Evolutionary conservation across 2,797 vertebrate genomes (phyloP).

Genomic region (Sebastes matsubarae): DNA sequence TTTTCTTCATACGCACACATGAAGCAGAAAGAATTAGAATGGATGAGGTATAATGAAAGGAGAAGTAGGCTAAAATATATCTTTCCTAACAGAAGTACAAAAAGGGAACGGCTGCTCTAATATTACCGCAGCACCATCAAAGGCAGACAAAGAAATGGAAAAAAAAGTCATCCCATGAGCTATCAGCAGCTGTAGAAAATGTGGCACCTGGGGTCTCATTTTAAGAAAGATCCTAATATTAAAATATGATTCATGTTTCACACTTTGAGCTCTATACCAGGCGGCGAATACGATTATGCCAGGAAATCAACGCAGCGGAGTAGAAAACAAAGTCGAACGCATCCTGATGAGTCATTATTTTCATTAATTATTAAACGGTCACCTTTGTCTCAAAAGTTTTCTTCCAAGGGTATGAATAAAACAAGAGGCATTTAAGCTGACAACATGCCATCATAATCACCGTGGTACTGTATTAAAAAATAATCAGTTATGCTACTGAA

Average conservation of each 20-base stretch:
- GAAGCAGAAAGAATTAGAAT: constrained; percentile 26
- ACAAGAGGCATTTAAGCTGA: constrained; percentile 21
- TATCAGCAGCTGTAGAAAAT: constrained; percentile 44
- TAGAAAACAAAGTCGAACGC: constrained; percentile 25
- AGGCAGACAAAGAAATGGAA: constrained; percentile 21
- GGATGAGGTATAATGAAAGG: constrained; percentile 29
- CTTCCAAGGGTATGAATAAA: constrained; percentile 52
- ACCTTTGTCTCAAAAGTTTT: constrained; percentile 27
- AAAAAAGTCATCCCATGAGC: constrained; percentile 20
- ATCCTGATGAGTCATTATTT: constrained; percentile 36
- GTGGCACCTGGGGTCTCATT: constrained; percentile 48
- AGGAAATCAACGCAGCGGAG: not conserved
- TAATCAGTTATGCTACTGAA: constrained; percentile 53
- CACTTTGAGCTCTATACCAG: constrained; percentile 6
- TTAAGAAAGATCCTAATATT: constrained; percentile 44
- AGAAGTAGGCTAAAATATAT: constrained; percentile 33
- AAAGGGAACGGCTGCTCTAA: constrained; percentile 3
- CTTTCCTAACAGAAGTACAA: constrained; percentile 14
- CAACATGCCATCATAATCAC: constrained; percentile 33
- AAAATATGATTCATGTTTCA: constrained; percentile 48
- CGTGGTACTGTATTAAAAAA: constrained; percentile 6
- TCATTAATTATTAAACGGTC: constrained; percentile 33
- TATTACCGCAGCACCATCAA: constrained; percentile 12
- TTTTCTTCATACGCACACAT: not conserved
- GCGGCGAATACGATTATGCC: constrained; percentile 23